Percentiles rank a stretch among this genome's conserved stretches.
These are phyloP conservation scores for human DNA, from an alignment of 2,113 vertebrate species.

Conservation along the genomic window GRCh38 chr14:56062501-56063000, in stretches of 20 bases:
- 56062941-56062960: constrained; percentile 24
- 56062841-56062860: background rate
- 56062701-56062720: background rate
- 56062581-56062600: background rate
- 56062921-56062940: constrained; percentile 62
- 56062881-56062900: background rate
- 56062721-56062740: background rate
- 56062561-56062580: background rate
- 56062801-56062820: constrained; percentile 21
- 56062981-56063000: background rate
- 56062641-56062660: background rate
- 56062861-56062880: constrained; percentile 56
- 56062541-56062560: background rate
- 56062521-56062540: background rate
- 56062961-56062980: constrained; percentile 58
- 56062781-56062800: constrained; percentile 11
- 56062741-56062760: background rate
- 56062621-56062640: background rate
- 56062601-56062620: background rate
- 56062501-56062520: background rate
- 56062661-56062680: background rate
- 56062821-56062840: background rate
- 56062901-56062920: constrained; percentile 59
- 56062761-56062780: background rate
- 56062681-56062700: background rate